Evolutionary conservation across 2,888 invertebrate genomes (phyloP).

Genomic region (Adelphocoris suturalis): DNA sequence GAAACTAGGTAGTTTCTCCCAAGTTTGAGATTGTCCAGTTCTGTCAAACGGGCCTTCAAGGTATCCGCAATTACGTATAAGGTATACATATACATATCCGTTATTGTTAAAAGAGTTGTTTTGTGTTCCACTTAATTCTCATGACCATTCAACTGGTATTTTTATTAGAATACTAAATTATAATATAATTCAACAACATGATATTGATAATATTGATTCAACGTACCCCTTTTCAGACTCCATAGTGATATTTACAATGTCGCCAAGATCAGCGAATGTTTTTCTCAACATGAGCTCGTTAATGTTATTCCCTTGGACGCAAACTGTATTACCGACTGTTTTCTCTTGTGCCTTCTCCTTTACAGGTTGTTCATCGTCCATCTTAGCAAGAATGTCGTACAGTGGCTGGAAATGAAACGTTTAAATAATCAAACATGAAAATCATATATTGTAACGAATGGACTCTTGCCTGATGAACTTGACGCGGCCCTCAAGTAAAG

Average conservation of each 20-base stretch:
- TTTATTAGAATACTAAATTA: no score
- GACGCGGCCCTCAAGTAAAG: neutral
- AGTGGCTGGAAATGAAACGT: conserved; percentile 79
- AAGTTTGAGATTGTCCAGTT: no score
- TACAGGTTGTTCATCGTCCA: conserved; percentile 81
- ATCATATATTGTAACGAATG: neutral
- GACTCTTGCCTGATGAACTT: neutral
- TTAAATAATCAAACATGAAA: neutral
- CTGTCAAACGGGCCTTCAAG: no score
- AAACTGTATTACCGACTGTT: conserved; percentile 89
- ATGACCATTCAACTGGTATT: no score
- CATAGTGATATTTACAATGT: conserved; percentile 90
- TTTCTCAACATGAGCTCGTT: conserved; percentile 89
- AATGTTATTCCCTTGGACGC: conserved; percentile 88
- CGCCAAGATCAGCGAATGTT: conserved; percentile 86
- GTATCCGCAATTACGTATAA: no score
- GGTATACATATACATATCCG: no score
- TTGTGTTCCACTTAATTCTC: no score
- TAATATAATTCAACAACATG: no score
- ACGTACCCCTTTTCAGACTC: conserved; percentile 84
- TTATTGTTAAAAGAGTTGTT: no score
- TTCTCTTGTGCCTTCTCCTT: conserved; percentile 80
- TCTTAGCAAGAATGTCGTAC: conserved; percentile 88
- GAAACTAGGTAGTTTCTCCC: no score
- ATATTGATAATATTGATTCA: no score